phyloP scores from a whole-genome alignment of 2,797 vertebrate genomes.

The Acropternis orthonyx region DNA sequence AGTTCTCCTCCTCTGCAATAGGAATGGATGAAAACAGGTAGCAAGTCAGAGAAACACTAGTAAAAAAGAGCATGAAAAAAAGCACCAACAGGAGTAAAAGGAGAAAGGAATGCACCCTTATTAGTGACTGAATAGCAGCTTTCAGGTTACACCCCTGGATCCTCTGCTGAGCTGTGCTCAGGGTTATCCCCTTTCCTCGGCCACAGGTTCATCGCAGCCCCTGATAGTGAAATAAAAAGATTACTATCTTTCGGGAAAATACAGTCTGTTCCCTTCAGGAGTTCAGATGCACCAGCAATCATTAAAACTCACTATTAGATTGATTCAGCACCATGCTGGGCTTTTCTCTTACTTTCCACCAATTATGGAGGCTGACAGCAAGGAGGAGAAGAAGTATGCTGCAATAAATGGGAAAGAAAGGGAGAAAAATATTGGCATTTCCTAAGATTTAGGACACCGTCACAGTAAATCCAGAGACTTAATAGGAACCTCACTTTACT shows the following conservation, averaged over 20 bases:
- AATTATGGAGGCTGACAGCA: background rate
- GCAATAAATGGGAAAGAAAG: conserved; percentile 5
- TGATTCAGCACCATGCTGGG: conserved; percentile 4
- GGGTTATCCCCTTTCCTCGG: background rate
- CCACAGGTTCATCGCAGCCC: background rate
- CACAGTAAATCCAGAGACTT: conserved; percentile 51
- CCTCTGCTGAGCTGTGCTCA: background rate
- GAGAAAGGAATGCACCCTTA: background rate
- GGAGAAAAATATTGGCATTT: conserved; percentile 47
- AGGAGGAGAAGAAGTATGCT: conserved; percentile 7
- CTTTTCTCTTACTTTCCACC: conserved; percentile 33
- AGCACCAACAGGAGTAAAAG: background rate
- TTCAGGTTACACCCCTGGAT: background rate
- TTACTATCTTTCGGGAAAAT: background rate
- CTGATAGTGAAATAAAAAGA: background rate
- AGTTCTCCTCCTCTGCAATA: background rate
- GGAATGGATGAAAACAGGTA: background rate
- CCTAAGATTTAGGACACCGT: conserved; percentile 3
- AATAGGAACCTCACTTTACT: conserved; percentile 30
- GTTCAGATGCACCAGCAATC: background rate
- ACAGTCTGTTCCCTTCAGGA: background rate
- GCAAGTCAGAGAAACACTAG: background rate
- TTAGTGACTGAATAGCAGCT: background rate
- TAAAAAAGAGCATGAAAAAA: background rate
- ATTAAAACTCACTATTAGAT: background rate